Percentiles rank a stretch among this genome's conserved stretches.
phyloP scores from a whole-genome alignment of 2,113 vertebrate genomes.

The Neoarius graeffei region DNA sequence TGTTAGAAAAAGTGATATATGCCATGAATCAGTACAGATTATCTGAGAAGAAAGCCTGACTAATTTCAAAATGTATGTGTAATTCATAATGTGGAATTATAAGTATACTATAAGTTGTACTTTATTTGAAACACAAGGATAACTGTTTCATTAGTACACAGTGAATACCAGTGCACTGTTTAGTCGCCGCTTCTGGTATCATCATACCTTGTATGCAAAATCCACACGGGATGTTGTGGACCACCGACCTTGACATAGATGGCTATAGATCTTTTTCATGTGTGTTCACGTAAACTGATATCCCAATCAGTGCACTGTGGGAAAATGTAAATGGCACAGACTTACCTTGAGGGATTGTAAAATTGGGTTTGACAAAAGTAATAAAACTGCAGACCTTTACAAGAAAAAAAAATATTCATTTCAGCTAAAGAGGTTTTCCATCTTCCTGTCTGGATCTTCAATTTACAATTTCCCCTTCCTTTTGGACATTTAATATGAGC shows the following conservation, averaged over 20 bases:
- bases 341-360: conserved; percentile 50
- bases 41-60: background rate
- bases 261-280: conserved; percentile 20
- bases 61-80: background rate
- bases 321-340: conserved; percentile 33
- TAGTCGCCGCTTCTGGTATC: background rate
- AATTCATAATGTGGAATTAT: background rate
- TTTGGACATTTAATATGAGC: conserved; percentile 70
- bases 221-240: conserved; percentile 36
- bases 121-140: background rate
- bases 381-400: conserved; percentile 54
- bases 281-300: conserved; percentile 38
- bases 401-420: conserved; percentile 62
- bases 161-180: background rate
- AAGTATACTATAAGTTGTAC: background rate
- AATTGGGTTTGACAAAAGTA: conserved; percentile 56
- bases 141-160: background rate
- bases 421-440: conserved; percentile 70
- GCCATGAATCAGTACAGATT: background rate
- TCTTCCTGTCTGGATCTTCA: conserved; percentile 72
- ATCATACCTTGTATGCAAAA: conserved; percentile 18
- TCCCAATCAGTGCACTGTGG: conserved; percentile 26
- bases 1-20: conserved; percentile 24
- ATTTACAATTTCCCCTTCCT: conserved; percentile 67
- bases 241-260: conserved; percentile 17